A percentile compares a stretch with the other conserved stretches of the same genome.
Conservation (phyloP, 2,888 invertebrate genomes). For the Torymus tubicola region DNA sequence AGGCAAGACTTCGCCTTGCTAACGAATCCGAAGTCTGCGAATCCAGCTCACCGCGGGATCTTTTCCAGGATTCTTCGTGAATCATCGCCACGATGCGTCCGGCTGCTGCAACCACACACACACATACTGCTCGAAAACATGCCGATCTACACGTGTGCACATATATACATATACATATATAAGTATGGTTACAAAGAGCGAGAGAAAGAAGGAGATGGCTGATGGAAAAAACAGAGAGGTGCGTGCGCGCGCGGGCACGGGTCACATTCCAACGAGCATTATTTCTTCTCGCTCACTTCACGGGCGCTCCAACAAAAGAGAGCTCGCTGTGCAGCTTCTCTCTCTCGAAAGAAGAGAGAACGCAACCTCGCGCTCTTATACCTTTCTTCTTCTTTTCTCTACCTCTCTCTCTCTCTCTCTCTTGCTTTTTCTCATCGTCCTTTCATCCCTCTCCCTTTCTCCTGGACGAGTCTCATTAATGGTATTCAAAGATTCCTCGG, state of each 20-base stretch:
- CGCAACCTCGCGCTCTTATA: slow-evolving; percentile 59
- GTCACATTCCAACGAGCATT: slow-evolving; percentile 75
- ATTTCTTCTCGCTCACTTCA: slow-evolving; percentile 70
- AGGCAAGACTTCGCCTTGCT: background rate
- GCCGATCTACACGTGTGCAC: slow-evolving; percentile 65
- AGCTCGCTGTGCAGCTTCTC: slow-evolving; percentile 56
- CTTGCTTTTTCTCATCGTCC: slow-evolving; percentile 55
- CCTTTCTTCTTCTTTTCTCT: slow-evolving; percentile 44
- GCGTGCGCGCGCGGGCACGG: slow-evolving; percentile 68
- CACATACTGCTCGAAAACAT: slow-evolving; percentile 59
- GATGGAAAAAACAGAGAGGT: background rate
- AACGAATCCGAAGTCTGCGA: slow-evolving; percentile 33
- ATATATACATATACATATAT: background rate
- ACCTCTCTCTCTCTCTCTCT: background rate
- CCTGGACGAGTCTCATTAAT: slow-evolving; percentile 71
- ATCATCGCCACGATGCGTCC: slow-evolving; percentile 59
- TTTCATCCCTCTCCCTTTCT: slow-evolving; percentile 58
- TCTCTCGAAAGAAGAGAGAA: slow-evolving; percentile 66
- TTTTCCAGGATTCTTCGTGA: slow-evolving; percentile 60
- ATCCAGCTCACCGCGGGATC: slow-evolving; percentile 26
- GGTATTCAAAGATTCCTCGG: slow-evolving; percentile 72
- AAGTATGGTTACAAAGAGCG: background rate
- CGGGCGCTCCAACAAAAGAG: slow-evolving; percentile 71
- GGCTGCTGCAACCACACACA: slow-evolving; percentile 62
- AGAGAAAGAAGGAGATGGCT: slow-evolving; percentile 4